These are phyloP conservation scores for Hoplodrina ambigua DNA, from an alignment of 2,888 invertebrate species.

Conservation along the genomic window DNA sequence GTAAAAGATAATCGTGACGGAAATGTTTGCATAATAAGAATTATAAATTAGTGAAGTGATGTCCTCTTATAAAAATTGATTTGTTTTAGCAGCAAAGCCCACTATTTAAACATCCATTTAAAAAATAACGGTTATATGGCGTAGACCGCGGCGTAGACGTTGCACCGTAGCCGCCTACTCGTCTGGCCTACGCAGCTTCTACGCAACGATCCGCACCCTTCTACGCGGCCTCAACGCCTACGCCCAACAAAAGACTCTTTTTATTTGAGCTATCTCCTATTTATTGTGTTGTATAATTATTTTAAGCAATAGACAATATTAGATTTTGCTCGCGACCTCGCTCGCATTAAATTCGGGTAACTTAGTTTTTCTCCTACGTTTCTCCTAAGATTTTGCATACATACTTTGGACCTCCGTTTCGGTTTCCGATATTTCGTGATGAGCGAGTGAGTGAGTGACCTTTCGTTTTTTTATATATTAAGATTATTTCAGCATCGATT, in stretches of 20 bases:
- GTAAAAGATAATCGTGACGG: neutral
- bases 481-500: neutral
- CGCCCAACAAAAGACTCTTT: slow-evolving; percentile 11
- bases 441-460: no score
- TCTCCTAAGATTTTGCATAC: no score
- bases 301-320: no score
- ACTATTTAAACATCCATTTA: neutral
- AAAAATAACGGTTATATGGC: no score
- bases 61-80: neutral
- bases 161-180: neutral
- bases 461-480: no score
- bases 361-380: no score
- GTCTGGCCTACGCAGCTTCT: slow-evolving; percentile 23
- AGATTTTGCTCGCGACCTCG: no score
- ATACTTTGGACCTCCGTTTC: no score
- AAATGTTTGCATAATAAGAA: neutral
- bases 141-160: slow-evolving; percentile 6
- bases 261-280: neutral
- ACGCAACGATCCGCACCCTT: slow-evolving; percentile 6
- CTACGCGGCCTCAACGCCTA: slow-evolving; percentile 9
- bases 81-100: neutral
- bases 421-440: no score
- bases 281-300: neutral
- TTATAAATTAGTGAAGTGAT: no score
- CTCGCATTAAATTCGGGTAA: no score